Evolutionary conservation across 2,113 vertebrate species (phyloP).

Genomic region (Oceanites oceanicus): DNA sequence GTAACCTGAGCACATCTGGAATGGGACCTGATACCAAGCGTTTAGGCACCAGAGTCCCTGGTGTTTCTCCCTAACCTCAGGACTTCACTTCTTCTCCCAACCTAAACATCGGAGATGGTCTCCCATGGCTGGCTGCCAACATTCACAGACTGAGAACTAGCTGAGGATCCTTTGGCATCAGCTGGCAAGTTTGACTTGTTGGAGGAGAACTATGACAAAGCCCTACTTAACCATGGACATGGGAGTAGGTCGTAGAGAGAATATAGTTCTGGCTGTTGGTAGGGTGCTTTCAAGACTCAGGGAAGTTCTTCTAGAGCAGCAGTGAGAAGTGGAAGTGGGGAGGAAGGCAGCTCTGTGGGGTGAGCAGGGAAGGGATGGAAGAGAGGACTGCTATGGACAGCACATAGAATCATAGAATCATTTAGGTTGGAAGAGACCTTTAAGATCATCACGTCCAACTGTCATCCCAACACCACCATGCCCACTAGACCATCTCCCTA

Average conservation of each 20-base stretch:
- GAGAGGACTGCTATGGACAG: background rate
- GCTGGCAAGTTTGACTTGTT: background rate
- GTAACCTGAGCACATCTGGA: background rate
- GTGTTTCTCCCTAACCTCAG: background rate
- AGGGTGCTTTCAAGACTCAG: background rate
- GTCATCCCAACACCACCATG: too few species aligned
- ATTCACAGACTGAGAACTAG: background rate
- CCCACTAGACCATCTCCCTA: too few species aligned
- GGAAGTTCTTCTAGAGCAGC: background rate
- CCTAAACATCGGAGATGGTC: background rate
- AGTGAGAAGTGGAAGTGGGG: background rate
- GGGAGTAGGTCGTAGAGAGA: rapidly evolving
- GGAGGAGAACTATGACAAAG: background rate
- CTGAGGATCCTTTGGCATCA: background rate
- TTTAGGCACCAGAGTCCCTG: background rate
- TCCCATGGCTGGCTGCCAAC: background rate
- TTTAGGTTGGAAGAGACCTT: too few species aligned
- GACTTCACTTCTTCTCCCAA: background rate
- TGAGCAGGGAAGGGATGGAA: background rate
- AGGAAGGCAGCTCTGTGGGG: background rate
- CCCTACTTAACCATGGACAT: background rate
- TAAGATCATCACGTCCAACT: too few species aligned
- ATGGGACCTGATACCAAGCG: background rate
- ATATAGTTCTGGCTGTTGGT: background rate
- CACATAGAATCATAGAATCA: too few species aligned